Base-by-base conservation (phyloP, 2,113 vertebrate genomes). In the Neogale vison region DNA sequence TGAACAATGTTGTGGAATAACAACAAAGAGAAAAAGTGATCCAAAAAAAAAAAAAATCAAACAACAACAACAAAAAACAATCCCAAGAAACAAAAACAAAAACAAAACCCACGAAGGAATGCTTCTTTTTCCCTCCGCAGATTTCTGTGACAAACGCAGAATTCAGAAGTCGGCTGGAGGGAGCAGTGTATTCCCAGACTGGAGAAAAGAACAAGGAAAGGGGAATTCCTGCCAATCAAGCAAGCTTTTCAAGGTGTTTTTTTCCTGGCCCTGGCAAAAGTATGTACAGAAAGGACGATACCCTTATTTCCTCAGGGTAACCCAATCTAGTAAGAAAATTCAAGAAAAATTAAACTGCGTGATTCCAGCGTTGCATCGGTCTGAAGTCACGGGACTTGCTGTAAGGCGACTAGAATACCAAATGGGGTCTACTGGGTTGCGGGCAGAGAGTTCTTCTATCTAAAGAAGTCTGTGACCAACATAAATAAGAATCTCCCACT, bases 101-200 rank as follows among this genome's bases (percentile, higher is more conserved):
- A 72, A 11, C n/a, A 12, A 71, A 39, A 23, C 34, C 23, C 42
- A 55, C 0, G 20, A 85, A 93, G 12, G 10, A 59, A 83, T 67
- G 45, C n/a, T 61, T 84, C 17, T 23, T 81, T 90, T 88, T 15
- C 1, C 76, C 80, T 52, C 13, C 4, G 65, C 74, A 47, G 42
- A 93, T 93, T 80, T 83, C 71, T 50, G 57, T 42, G 89, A 83
- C 83, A 89, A 76, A 92, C 34, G 61, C 45, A 71, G 96, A 96
- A 91, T 88, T 91, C 57, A 88, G 82, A 97, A 84, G 42, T 18
- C 52, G 45, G 77, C n/a, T 76, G 34, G 65, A 81, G 80, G 90
- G 52, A 90, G 69, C 21, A 47, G 47, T 26, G 90, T 57, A 74
- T 47, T 88, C 69, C 72, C 63, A 90, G 87, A 88, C 29, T 20